These are phyloP conservation scores for Saguinus imperator DNA, from an alignment of 2,113 vertebrate genomes.

Conservation along the genomic window DNA sequence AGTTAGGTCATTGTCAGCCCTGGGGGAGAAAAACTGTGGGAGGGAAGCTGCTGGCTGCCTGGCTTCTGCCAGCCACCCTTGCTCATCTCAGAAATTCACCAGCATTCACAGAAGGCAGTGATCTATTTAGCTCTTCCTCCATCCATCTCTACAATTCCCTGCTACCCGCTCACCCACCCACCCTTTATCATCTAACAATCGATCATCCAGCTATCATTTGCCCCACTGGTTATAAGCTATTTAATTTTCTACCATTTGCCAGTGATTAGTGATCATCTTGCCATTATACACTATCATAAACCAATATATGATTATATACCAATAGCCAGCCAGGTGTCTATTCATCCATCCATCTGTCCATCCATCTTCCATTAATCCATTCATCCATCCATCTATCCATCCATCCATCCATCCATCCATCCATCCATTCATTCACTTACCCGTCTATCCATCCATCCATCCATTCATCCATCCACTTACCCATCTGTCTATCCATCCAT, in stretches of 20 bases:
- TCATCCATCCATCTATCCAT: accelerated
- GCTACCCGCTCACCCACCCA: background rate
- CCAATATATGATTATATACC: background rate
- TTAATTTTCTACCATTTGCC: background rate
- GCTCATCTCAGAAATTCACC: background rate
- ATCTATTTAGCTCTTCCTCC: background rate
- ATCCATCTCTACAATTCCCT: background rate
- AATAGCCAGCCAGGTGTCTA: too few relatives aligned
- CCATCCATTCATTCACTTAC: accelerated
- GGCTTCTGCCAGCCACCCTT: background rate
- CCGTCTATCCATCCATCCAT: accelerated
- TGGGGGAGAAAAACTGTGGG: background rate
- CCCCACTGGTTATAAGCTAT: too few relatives aligned
- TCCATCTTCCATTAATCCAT: background rate
- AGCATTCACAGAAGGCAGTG: background rate
- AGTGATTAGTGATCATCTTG: background rate
- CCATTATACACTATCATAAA: background rate
- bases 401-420: too few relatives aligned
- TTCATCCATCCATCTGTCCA: accelerated
- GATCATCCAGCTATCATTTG: background rate
- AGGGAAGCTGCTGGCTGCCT: background rate
- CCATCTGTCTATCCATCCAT: too few relatives aligned
- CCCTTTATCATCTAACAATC: background rate
- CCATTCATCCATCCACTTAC: accelerated
- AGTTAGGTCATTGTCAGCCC: background rate